These are phyloP conservation scores for Hestina assimilis DNA, from an alignment of 1,140 invertebrate genomes.

Conservation along the genomic window DNA sequence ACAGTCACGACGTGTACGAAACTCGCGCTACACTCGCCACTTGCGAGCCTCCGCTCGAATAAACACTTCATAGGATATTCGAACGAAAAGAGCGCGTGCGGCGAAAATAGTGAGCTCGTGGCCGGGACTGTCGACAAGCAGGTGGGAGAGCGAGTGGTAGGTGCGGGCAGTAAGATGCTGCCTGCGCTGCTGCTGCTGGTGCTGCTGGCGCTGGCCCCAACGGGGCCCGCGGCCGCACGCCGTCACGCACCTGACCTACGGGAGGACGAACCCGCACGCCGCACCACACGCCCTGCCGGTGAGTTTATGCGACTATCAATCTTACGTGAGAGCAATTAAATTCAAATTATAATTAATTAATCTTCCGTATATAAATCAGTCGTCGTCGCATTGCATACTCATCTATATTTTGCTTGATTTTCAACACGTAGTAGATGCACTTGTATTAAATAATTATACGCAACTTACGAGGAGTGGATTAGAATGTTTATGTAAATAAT, in stretches of 20 bases:
- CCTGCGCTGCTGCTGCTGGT: constrained; percentile 55
- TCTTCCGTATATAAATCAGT: constrained; percentile 21
- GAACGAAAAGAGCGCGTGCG: constrained; percentile 48
- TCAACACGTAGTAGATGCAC: constrained; percentile 9
- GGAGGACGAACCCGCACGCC: constrained; percentile 69
- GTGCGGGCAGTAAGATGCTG: constrained; percentile 52
- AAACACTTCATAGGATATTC: constrained; percentile 33
- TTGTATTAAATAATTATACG: constrained; percentile 15
- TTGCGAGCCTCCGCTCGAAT: constrained; percentile 49
- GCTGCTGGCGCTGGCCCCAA: constrained; percentile 50
- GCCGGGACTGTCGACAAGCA: constrained; percentile 45
- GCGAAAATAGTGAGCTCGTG: constrained; percentile 70
- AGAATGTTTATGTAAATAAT: constrained; percentile 61
- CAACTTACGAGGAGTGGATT: constrained; percentile 24
- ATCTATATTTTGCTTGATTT: constrained; percentile 9
- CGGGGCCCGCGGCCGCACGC: constrained; percentile 49
- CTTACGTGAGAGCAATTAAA: constrained; percentile 11
- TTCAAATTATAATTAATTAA: constrained; percentile 20
- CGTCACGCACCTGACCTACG: constrained; percentile 64
- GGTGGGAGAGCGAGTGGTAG: constrained; percentile 44
- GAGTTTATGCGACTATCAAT: constrained; percentile 28
- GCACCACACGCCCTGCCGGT: constrained; percentile 68
- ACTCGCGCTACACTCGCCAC: constrained; percentile 40
- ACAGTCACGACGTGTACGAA: constrained; percentile 54
- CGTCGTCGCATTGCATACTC: constrained; percentile 7